phyloP scores from a whole-genome alignment of 2,797 vertebrate species.

The Apogon talboti region DNA sequence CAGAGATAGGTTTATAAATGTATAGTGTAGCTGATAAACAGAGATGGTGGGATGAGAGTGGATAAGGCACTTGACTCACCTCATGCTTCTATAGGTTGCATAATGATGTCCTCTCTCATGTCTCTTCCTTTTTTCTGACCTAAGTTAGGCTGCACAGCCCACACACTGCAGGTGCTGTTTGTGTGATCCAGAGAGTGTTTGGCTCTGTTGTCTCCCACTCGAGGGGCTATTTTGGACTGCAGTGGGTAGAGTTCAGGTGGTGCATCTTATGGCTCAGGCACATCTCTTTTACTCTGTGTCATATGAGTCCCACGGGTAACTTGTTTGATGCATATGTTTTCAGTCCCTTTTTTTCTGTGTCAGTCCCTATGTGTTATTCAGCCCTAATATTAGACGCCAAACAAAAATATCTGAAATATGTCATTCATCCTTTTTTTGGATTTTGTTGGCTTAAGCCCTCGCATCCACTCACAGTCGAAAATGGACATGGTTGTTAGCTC shows the following conservation, averaged over 20 bases:
- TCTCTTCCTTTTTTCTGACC: slow-evolving; percentile 51
- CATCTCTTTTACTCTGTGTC: slow-evolving; percentile 39
- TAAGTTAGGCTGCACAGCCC: slow-evolving; percentile 63
- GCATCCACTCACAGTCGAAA: slow-evolving; percentile 16
- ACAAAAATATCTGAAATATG: neutral
- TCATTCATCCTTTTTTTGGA: neutral
- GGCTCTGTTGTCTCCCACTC: slow-evolving; percentile 70
- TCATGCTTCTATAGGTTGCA: slow-evolving; percentile 76
- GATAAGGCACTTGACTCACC: slow-evolving; percentile 76
- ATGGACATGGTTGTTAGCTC: slow-evolving; percentile 24
- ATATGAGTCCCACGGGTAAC: slow-evolving; percentile 5
- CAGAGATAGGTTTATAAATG: slow-evolving; percentile 67
- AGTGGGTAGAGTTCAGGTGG: slow-evolving; percentile 74
- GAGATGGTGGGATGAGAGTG: slow-evolving; percentile 70
- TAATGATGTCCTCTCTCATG: slow-evolving; percentile 74
- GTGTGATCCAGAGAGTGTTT: slow-evolving; percentile 65
- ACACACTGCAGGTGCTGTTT: slow-evolving; percentile 72
- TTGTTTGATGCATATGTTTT: neutral
- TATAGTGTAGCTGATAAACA: slow-evolving; percentile 69
- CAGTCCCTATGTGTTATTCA: neutral
- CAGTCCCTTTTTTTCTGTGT: neutral
- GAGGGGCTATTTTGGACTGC: slow-evolving; percentile 65
- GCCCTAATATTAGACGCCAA: neutral
- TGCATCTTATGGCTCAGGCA: slow-evolving; percentile 60
- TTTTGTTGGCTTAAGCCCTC: neutral